These are phyloP conservation scores for Peromyscus californicus DNA, from an alignment of 2,113 vertebrate species.

Conservation along the genomic window DNA sequence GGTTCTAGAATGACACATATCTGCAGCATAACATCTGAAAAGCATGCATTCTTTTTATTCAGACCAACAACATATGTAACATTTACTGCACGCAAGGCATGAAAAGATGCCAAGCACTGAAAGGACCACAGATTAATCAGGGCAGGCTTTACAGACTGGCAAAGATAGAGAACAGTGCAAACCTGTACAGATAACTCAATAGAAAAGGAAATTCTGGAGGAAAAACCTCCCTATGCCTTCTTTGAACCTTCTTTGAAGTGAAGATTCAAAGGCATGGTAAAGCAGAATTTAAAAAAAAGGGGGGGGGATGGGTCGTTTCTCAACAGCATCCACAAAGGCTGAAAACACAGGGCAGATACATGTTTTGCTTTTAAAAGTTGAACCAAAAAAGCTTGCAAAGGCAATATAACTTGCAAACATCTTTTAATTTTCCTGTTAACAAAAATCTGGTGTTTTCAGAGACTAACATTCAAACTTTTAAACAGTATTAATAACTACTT, in stretches of 20 bases:
- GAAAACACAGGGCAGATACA: neutral
- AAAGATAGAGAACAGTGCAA: neutral
- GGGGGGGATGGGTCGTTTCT: neutral
- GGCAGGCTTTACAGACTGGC: conserved; percentile 18
- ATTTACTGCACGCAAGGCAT: neutral
- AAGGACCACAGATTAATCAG: neutral
- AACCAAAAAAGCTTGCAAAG: conserved; percentile 38
- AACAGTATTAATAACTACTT: conserved; percentile 46
- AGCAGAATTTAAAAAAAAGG: neutral
- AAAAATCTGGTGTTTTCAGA: conserved; percentile 40
- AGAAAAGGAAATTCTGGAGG: neutral
- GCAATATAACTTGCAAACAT: neutral
- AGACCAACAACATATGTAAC: neutral
- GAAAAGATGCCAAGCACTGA: conserved; percentile 24
- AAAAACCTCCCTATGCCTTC: conserved; percentile 21
- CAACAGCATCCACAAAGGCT: conserved; percentile 13
- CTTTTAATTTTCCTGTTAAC: conserved; percentile 47
- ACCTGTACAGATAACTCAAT: neutral
- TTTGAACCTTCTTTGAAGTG: neutral
- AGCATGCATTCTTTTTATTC: conserved; percentile 24
- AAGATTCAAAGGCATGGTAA: neutral
- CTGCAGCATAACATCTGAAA: neutral
- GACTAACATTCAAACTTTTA: conserved; percentile 49
- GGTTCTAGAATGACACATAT: neutral
- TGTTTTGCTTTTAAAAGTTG: neutral